A percentile compares a stretch with the other conserved stretches of the same genome.
phyloP scores from a whole-genome alignment of 2,888 invertebrate species.

The Lamellibrachia satsuma region DNA sequence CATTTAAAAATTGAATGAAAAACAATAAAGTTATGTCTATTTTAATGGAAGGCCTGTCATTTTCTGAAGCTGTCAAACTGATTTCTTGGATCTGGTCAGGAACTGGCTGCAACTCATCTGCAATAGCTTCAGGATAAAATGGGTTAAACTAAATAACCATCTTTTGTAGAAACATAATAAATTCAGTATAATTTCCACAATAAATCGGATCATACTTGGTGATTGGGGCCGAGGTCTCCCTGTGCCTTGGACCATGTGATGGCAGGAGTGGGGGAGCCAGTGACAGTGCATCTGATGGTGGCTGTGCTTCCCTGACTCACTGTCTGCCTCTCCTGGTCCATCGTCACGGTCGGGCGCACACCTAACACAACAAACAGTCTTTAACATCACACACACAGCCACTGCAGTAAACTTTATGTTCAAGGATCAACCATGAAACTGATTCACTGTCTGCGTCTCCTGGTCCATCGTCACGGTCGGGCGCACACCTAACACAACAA shows the following conservation, averaged over 20 bases:
- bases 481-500: not conserved
- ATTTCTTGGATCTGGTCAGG: no score
- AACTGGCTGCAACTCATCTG: no score
- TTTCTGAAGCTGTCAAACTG: no score
- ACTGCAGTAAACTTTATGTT: not conserved
- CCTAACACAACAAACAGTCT: not conserved
- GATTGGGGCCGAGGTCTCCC: slow-evolving; percentile 68
- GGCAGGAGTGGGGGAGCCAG: slow-evolving; percentile 79
- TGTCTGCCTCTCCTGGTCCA: slow-evolving; percentile 74
- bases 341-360: slow-evolving; percentile 68
- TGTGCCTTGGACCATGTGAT: slow-evolving; percentile 86
- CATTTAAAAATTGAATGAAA: no score
- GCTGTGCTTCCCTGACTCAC: slow-evolving; percentile 75
- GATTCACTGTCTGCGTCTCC: slow-evolving; percentile 73
- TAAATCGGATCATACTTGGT: slow-evolving; percentile 64
- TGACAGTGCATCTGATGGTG: slow-evolving; percentile 79
- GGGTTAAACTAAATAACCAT: not conserved
- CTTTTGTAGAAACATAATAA: not conserved
- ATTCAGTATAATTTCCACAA: not conserved
- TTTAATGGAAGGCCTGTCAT: no score
- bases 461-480: slow-evolving; percentile 70
- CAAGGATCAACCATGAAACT: slow-evolving; percentile 52
- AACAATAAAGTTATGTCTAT: no score
- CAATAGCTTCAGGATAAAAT: no score
- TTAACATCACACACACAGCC: not conserved